These are phyloP conservation scores for Calosoma granatense DNA, from an alignment of 1,140 invertebrate genomes.

Conservation along the genomic window DNA sequence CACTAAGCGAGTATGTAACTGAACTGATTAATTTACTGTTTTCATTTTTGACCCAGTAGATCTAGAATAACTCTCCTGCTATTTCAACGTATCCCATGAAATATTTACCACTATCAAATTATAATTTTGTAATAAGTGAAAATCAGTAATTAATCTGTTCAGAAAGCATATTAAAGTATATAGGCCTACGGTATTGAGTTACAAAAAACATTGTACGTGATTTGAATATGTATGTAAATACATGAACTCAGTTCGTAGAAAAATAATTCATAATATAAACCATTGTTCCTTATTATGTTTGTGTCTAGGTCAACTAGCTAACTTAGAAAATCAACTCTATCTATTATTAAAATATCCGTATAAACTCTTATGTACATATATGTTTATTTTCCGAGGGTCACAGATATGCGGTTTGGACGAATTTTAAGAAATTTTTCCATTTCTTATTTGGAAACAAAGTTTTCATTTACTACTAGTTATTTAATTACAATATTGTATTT, in stretches of 20 bases:
- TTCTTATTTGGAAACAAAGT: not conserved
- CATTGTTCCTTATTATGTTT: too few relatives aligned
- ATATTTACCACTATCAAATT: not conserved
- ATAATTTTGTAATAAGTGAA: not conserved
- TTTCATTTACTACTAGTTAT: not conserved
- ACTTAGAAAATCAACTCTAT: too few relatives aligned
- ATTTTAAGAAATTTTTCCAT: not conserved
- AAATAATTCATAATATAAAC: too few relatives aligned
- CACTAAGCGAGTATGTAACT: not conserved
- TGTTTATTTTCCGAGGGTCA: not conserved
- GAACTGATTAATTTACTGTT: not conserved
- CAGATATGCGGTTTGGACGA: not conserved
- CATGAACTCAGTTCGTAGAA: too few relatives aligned
- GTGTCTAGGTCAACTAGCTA: too few relatives aligned
- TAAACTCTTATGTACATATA: not conserved
- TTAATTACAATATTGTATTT: too few relatives aligned
- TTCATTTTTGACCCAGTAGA: not conserved
- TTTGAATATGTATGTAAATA: too few relatives aligned
- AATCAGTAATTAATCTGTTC: not conserved
- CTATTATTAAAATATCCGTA: not conserved
- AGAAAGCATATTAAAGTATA: not conserved
- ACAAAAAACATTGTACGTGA: not conserved
- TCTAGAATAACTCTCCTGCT: too few relatives aligned
- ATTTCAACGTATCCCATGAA: not conserved
- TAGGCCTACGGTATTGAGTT: not conserved